Evolutionary conservation across 2,797 vertebrate genomes (phyloP).

Genomic region (Myotis planiceps): DNA sequence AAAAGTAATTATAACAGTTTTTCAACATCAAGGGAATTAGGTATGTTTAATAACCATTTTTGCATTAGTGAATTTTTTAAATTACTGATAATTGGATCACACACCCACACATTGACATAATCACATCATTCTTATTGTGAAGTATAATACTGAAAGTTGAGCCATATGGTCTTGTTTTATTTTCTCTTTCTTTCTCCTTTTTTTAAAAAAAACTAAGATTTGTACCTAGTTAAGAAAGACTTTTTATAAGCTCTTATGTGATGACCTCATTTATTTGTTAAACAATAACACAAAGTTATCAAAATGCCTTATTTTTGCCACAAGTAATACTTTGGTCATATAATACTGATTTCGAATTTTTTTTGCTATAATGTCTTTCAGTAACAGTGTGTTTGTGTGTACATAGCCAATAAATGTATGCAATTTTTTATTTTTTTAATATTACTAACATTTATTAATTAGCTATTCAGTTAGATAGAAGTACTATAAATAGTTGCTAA

Average conservation of each 20-base stretch:
- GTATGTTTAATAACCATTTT: slow-evolving; percentile 1
- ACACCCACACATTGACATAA: slow-evolving; percentile 31
- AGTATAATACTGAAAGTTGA: neutral
- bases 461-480: neutral
- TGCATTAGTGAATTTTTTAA: slow-evolving; percentile 34
- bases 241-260: neutral
- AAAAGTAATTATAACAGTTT: slow-evolving; percentile 32
- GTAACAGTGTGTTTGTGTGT: neutral
- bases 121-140: slow-evolving; percentile 12
- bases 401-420: neutral
- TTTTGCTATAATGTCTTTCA: neutral
- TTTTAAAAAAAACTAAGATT: neutral
- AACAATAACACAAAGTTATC: neutral
- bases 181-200: neutral
- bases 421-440: neutral
- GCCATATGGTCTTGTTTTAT: slow-evolving; percentile 1
- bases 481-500: neutral
- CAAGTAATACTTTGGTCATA: neutral
- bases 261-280: neutral
- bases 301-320: neutral
- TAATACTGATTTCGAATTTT: neutral
- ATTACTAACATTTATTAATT: neutral
- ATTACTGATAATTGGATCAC: slow-evolving; percentile 45
- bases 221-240: neutral
- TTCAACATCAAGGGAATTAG: neutral